phyloP scores from a whole-genome alignment of 2,797 vertebrate genomes.

The Pantherophis vulpinus region DNA sequence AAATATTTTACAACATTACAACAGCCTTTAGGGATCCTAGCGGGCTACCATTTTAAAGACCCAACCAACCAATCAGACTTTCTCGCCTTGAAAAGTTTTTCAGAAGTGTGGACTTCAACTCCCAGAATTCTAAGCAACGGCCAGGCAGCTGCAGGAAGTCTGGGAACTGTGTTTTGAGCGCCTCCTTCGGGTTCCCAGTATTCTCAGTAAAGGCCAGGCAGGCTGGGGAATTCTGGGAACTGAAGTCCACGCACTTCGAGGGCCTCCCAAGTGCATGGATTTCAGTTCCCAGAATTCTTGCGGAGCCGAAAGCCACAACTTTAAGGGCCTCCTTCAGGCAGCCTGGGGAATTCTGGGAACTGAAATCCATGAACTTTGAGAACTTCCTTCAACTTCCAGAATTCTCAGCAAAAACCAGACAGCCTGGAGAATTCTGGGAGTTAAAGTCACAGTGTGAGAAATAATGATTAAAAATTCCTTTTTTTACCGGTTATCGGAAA shows the following conservation, averaged over 20 bases:
- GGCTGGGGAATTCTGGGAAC: neutral
- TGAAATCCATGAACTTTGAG: neutral
- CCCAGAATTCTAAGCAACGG: neutral
- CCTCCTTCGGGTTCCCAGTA: neutral
- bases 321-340: too few relatives aligned
- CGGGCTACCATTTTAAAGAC: neutral
- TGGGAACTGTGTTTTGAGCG: neutral
- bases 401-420: neutral
- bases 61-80: neutral
- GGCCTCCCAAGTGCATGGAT: too few relatives aligned
- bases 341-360: too few relatives aligned
- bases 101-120: neutral
- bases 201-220: neutral
- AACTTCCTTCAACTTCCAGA: neutral
- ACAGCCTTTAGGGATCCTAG: neutral
- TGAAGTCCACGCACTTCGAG: neutral
- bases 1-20: neutral
- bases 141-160: neutral
- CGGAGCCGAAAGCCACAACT: too few relatives aligned
- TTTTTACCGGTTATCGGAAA: neutral
- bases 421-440: neutral
- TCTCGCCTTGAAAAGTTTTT: neutral
- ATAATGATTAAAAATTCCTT: neutral
- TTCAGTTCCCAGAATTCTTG: too few relatives aligned
- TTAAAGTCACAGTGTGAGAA: neutral